Evolutionary conservation across 2,888 invertebrate genomes (phyloP).

Genomic region (Acrobeloides nanus): DNA sequence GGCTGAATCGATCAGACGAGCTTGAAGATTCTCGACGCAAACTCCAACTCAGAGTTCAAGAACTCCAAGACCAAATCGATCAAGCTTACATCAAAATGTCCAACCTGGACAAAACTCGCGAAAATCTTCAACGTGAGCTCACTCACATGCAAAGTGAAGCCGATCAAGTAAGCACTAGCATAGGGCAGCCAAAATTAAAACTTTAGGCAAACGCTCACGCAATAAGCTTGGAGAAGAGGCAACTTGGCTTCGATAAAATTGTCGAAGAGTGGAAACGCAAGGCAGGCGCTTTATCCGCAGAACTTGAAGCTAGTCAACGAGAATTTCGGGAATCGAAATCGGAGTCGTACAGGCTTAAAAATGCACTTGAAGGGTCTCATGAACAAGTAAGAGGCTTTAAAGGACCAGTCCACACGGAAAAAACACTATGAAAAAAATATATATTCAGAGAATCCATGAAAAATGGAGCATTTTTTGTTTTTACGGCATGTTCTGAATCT

Average conservation of each 20-base stretch:
- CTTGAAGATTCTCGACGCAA: constrained; percentile 50
- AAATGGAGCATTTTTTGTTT: too few relatives aligned
- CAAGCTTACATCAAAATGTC: constrained; percentile 94
- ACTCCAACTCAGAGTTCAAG: constrained; percentile 86
- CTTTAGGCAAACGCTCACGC: constrained; percentile 81
- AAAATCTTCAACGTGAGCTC: constrained; percentile 69
- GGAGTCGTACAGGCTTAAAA: constrained; percentile 95
- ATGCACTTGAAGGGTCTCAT: constrained; percentile 54
- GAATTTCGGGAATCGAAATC: constrained; percentile 99
- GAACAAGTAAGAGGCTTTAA: constrained; percentile 67
- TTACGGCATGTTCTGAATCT: too few relatives aligned
- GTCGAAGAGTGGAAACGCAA: constrained; percentile 98
- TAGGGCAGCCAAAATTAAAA: too few relatives aligned
- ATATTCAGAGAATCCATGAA: too few relatives aligned
- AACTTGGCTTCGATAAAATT: constrained; percentile 99
- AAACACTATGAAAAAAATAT: too few relatives aligned
- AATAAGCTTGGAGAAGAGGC: constrained; percentile 91
- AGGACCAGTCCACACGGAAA: too few relatives aligned
- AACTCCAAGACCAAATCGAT: constrained; percentile 94
- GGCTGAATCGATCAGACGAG: constrained; percentile 65
- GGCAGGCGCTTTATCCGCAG: constrained; percentile 87
- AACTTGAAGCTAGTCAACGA: constrained; percentile 96
- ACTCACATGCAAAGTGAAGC: constrained; percentile 90
- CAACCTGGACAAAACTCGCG: constrained; percentile 94
- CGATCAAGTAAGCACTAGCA: constrained; percentile 70